phyloP scores from a whole-genome alignment of 2,113 vertebrate genomes.

The Athene noctua region DNA sequence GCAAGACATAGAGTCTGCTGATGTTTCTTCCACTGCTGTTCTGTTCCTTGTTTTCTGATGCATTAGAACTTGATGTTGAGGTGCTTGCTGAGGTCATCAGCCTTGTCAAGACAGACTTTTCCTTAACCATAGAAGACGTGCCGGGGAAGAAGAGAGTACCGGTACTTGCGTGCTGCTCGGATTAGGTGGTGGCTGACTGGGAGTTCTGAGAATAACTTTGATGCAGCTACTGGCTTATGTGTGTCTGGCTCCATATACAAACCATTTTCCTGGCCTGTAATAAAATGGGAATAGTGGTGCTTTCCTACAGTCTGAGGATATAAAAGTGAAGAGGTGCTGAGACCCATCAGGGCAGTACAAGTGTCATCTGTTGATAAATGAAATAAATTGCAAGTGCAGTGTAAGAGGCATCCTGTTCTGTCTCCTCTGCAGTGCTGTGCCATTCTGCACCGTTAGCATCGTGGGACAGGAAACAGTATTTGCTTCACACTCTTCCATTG shows the following conservation, averaged over 20 bases:
- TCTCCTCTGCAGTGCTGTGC: background rate
- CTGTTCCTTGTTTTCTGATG: background rate
- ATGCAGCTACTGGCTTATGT: background rate
- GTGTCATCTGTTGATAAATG: background rate
- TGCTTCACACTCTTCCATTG: background rate
- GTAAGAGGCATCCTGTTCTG: background rate
- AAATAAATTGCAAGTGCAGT: background rate
- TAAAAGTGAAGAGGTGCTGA: background rate
- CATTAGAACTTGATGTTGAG: background rate
- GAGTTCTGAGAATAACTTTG: background rate
- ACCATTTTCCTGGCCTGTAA: background rate
- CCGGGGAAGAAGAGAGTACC: background rate
- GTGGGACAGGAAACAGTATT: background rate
- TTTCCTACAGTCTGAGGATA: background rate
- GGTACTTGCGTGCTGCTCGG: background rate
- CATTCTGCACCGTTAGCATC: background rate
- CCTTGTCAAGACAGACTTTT: background rate
- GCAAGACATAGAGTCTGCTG: background rate
- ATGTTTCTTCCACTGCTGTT: background rate
- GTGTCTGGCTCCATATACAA: background rate
- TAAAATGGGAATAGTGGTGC: background rate
- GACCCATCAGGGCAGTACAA: background rate
- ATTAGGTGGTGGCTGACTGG: background rate
- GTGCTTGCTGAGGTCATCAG: background rate
- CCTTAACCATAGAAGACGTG: background rate